phyloP scores from a whole-genome alignment of 2,113 vertebrate genomes.

The Perccottus glenii region DNA sequence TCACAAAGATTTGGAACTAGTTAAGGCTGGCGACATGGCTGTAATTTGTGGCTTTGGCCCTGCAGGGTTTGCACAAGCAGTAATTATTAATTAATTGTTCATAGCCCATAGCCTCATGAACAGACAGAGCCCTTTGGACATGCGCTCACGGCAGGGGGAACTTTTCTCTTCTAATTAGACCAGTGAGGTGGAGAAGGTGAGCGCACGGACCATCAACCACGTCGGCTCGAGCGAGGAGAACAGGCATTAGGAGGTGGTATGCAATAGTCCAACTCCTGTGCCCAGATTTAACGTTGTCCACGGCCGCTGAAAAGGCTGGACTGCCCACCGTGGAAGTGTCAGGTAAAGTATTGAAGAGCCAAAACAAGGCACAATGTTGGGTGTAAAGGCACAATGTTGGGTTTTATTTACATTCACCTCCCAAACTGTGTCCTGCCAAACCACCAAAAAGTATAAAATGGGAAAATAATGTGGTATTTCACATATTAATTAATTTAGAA shows the following conservation, averaged over 20 bases:
- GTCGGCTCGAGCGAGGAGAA: constrained; percentile 13
- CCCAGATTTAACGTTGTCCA: background rate
- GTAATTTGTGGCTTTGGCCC: constrained; percentile 32
- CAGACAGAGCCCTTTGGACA: constrained; percentile 54
- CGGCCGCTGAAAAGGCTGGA: constrained; percentile 3
- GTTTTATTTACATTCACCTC: too few species aligned
- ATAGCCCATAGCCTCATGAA: constrained; percentile 39
- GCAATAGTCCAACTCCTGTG: background rate
- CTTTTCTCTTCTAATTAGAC: constrained; percentile 69
- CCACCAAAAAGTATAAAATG: too few species aligned
- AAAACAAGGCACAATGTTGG: too few species aligned
- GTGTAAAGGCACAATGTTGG: too few species aligned
- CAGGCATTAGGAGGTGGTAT: constrained; percentile 15
- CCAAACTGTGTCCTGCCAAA: too few species aligned
- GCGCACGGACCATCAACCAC: constrained; percentile 51
- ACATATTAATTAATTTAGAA: too few species aligned
- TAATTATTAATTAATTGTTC: constrained; percentile 72
- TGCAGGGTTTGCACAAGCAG: constrained; percentile 18
- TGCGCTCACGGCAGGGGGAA: constrained; percentile 31
- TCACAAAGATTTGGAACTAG: constrained; percentile 15
- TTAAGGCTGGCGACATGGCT: constrained; percentile 36
- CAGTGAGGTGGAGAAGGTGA: constrained; percentile 46
- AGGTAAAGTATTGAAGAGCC: too few species aligned
- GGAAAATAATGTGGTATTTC: too few species aligned
- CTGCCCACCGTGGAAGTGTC: background rate